Percentiles rank a stretch among this genome's conserved stretches.
Conservation (phyloP, 2,888 invertebrate species). For the Dysmachus trigonus region DNA sequence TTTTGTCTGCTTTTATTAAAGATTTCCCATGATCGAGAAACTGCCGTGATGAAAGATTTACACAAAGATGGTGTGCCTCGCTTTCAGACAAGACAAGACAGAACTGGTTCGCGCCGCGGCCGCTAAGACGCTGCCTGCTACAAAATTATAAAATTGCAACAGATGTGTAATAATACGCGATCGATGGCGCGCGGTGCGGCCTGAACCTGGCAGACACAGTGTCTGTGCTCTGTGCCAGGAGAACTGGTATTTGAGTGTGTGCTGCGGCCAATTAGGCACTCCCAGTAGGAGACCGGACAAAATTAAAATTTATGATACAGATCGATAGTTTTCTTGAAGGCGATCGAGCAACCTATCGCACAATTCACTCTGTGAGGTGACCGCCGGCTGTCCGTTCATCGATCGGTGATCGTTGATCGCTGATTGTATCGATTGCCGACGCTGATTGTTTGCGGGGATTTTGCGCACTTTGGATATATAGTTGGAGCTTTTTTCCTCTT, state of each 20-base stretch:
- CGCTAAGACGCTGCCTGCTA: neutral
- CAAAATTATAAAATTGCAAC: slow-evolving; percentile 12
- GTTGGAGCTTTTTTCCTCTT: neutral
- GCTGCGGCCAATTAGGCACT: slow-evolving; percentile 29
- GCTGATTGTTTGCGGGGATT: neutral
- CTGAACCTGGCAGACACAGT: slow-evolving; percentile 25
- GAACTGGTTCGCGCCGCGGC: neutral
- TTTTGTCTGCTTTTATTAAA: neutral
- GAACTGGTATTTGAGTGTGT: neutral
- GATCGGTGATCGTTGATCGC: slow-evolving; percentile 16
- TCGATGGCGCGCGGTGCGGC: neutral
- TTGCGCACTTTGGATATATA: neutral
- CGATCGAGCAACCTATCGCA: slow-evolving; percentile 22
- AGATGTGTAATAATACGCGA: slow-evolving; percentile 4
- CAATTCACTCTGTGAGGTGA: slow-evolving; percentile 12
- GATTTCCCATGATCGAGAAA: slow-evolving; percentile 31
- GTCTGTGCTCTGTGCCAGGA: neutral
- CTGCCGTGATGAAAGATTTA: slow-evolving; percentile 17
- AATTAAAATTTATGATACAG: slow-evolving; percentile 8
- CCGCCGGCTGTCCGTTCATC: slow-evolving; percentile 3
- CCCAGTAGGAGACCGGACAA: slow-evolving; percentile 27
- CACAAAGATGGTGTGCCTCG: slow-evolving; percentile 14
- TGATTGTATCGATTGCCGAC: neutral
- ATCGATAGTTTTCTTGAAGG: slow-evolving; percentile 12
- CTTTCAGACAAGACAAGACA: slow-evolving; percentile 11